Percentiles rank a stretch among this genome's conserved stretches.
These are phyloP conservation scores for Periphyllus acericola DNA, from an alignment of 2,888 invertebrate species.

Conservation along the genomic window DNA sequence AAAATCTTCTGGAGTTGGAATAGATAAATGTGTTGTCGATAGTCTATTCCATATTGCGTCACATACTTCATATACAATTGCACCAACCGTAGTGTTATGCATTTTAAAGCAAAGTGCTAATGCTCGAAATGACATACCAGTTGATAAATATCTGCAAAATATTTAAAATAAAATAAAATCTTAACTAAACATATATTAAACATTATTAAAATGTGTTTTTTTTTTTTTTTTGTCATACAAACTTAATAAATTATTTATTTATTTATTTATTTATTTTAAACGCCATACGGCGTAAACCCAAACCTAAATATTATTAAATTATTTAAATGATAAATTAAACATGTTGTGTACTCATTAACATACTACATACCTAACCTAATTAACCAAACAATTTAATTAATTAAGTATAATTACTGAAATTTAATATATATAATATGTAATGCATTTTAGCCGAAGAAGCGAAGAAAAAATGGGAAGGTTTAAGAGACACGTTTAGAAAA, in stretches of 20 bases:
- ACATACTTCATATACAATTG: neutral
- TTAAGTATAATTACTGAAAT: too few relatives aligned
- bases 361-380: too few relatives aligned
- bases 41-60: neutral
- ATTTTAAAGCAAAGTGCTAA: neutral
- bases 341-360: too few relatives aligned
- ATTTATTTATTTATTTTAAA: too few relatives aligned
- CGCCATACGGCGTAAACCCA: too few relatives aligned
- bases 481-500: neutral
- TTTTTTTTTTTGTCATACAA: too few relatives aligned
- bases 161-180: too few relatives aligned
- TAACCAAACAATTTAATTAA: neutral
- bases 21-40: neutral
- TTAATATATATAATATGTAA: neutral
- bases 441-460: neutral
- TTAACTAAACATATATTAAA: neutral
- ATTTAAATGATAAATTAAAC: too few relatives aligned
- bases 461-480: neutral
- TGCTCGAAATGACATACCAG: constrained; percentile 26
- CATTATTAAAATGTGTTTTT: neutral
- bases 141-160: constrained; percentile 4
- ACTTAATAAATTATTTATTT: too few relatives aligned
- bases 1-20: neutral
- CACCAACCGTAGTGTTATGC: neutral
- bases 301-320: too few relatives aligned